Evolutionary conservation across 2,797 vertebrate genomes (phyloP), one percentile per base, ranked within the genome.

Genomic region (Acanthornis magna): DNA sequence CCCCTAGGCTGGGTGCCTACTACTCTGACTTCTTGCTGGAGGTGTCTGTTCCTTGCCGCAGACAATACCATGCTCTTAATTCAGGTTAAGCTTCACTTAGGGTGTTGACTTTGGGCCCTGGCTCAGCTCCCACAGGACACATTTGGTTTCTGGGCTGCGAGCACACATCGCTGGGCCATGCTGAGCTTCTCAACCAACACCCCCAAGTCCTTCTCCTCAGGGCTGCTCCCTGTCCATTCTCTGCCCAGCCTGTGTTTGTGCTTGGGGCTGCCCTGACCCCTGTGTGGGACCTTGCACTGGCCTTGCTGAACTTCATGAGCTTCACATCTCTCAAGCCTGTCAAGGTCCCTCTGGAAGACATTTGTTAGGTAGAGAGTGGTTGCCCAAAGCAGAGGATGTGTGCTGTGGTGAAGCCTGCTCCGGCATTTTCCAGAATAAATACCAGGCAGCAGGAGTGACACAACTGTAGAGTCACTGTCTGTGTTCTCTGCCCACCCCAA

Each of bases 1-100:
- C 1, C 27, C 18, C 26, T 22, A 32, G 42, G 21, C 13, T 55
- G 13, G 0, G 2, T 42, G 23, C 30, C 36, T 71, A 5, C 61
- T 61, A 13, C 13, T 82, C 63, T 0, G 0, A 5, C 21, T 29
- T 0, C 16, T 72, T 54, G 26, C 32, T 71, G 58, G 54, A 72
- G 11, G 25, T 55, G 13, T 36, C 38, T 50, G 17, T 2, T 82
- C 50, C 51, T 36, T 57, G 43, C 22, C 86, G 34, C 27, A 57
- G 60, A 10, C 16, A 38, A 3, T 23, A 20, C 54, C 2, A 47
- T 15, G 21, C 27, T 72, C 58, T 45, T 58, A 43, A 26, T 73
- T 54, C 48, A 60, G 36, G 16, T 5, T 67, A 16, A 45, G 8
- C 6, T 36, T 58, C 55, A 25, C 16, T 61, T 16, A 19, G 3